Base-by-base conservation (phyloP, 2,113 vertebrate species). In the Peucedramus taeniatus region DNA sequence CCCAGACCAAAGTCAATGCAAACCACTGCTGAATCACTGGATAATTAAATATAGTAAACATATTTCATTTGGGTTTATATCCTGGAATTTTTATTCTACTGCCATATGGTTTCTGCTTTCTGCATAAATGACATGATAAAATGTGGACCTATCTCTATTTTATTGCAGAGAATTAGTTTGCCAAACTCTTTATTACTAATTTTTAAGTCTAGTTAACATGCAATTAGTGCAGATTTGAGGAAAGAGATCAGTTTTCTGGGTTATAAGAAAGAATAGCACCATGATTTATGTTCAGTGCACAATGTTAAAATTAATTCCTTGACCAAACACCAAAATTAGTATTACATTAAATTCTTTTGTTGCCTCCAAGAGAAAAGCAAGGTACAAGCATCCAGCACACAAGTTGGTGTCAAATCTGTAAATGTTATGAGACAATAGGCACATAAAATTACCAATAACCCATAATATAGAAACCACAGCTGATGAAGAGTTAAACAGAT, bases 381-480 rank as follows among this genome's bases (percentile, higher is more conserved):
- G 56, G 14, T 47, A 40, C 5, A 59, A 87, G 17, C 15, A 45
- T 40, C 37, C 37, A 18, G 40, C 11, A 14, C 17, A 13, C 6
- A 2, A 1, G 1, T 6, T 28, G 13, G 4, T 57, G n/a, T 49
- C 28, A 16, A 2, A 64, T n/a, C n/a, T 45, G 11, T 35, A 59
- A 76, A 53, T 21, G n/a, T 16, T 11, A 20, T 1, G 3, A 59
- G 39, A 33, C 15, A 22, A 33, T 2, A 89, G 37, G 23, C 20
- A 49, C 18, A 47, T 37, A 54, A 90, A 90, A 39, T 16, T 19
- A 40, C 30, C 40, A 28, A 53, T 61, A 87, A 57, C 45, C 72
- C 23, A 17, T 28, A 51, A 39, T 53, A 81, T 65, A 64, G 61
- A 80, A 91, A 15, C 37, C 71, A 81, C 5, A 45, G 33, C 35